Conservation (phyloP, 2,888 invertebrate species). For the Cyclophora albipunctata region DNA sequence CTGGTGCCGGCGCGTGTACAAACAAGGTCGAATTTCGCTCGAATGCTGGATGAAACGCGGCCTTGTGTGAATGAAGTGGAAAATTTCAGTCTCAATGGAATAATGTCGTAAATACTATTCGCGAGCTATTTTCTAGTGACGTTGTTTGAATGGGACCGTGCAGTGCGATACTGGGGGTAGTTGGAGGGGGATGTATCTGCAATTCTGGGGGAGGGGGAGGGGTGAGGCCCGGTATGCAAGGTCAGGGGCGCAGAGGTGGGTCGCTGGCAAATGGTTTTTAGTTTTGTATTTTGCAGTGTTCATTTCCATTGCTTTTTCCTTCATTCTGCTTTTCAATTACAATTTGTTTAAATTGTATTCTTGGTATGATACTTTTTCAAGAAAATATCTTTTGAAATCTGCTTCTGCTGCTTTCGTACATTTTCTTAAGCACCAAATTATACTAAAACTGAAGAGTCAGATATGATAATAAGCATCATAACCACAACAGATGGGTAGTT, state of each 20-base stretch:
- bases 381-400: no score
- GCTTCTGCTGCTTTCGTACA: no score
- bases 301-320: no score
- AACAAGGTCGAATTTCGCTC: conserved; percentile 10
- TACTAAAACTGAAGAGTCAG: neutral
- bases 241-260: conserved; percentile 22
- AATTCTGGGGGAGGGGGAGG: conserved; percentile 1
- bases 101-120: neutral
- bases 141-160: neutral
- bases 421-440: neutral
- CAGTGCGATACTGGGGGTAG: neutral
- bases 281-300: neutral
- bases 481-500: no score
- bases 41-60: neutral
- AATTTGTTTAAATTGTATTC: neutral
- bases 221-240: conserved; percentile 5
- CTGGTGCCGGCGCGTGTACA: neutral
- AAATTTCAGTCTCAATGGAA: neutral
- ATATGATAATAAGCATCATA: neutral
- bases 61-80: neutral
- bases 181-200: conserved; percentile 4
- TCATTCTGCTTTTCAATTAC: no score
- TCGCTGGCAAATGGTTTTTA: conserved; percentile 4
- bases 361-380: neutral
- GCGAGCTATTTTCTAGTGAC: neutral